Evolutionary conservation across 2,888 invertebrate genomes (phyloP), one percentile per base, ranked within the genome.

Genomic region (Agrotis segetum): DNA sequence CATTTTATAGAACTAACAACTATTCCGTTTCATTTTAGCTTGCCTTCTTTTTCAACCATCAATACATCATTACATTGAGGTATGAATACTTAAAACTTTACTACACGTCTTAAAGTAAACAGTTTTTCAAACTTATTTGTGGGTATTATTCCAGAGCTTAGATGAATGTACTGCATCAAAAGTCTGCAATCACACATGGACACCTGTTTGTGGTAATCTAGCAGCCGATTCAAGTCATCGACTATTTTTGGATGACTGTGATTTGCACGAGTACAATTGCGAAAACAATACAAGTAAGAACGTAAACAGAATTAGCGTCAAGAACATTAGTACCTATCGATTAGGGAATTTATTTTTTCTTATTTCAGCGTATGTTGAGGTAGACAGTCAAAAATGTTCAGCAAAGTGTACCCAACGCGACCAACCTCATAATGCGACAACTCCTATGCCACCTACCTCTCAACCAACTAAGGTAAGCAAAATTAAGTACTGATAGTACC

Each of bases 201-300:
- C 75, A 21, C 55, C 87, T 1, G 62, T 88, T 64, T 95, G 95
- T 84, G 94, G 90, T 0, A 67, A 84, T 60, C 87, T 91, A 55
- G 78, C 72, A 21, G 70, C 24, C 0, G 64, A 81, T 50, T 67
- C 69, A n/a, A 74, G 71, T 17, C 75, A 75, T 7, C 86, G 88
- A 78, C 49, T 83, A 21, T 95, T 95, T 85, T 65, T 91, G 46
- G 95, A 95, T 53, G 87, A 89, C 19, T 95, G 95, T 77, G 92
- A 93, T 61, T 88, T 94, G 87, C 84, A 85, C 56, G 94, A 95
- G 81, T 91, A 89, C 74, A 94, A 94, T 60, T 95, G 95, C 67
- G 90, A 91, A 62, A 70, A 90, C 67, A 81, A 84, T 9, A 87
- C 83, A 88, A 87, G 94, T 94, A 71, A 67, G 83, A 69, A 56